Base-by-base conservation (phyloP, 2,113 vertebrate species). In the Pheucticus melanocephalus region DNA sequence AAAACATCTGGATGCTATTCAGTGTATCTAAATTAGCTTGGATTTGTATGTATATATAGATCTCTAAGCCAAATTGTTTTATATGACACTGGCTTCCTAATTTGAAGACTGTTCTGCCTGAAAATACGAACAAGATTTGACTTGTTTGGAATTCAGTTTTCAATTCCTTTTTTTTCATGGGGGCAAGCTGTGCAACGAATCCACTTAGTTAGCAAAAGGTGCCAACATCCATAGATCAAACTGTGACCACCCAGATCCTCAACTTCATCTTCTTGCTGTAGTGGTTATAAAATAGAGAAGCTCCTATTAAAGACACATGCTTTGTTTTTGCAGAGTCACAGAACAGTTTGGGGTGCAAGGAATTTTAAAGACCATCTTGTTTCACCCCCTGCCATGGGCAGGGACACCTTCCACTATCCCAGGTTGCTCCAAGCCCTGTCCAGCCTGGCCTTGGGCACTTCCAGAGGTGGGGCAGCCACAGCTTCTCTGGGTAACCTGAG, bases 91-190 rank as follows among this genome's bases (percentile, higher is more conserved):
- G 39, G 42, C 45, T 92, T 88, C 71, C 50, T 96, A 88, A 96
- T 95, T 80, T 80, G 90, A 96, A 93, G 73, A 84, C 75, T 85
- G 35, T 86, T 86, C 37, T 82, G 35, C 50, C 42, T 96, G 86
- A 82, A 81, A 37, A 61, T 69, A 59, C 35, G 83, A 97, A 90
- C 97, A 97, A 96, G 97, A 95, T 91, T 88, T 86, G 47, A 82
- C 97, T 96, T 96, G 96, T 89, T 94, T 84, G 68, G 78, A 93
- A 96, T 97, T 97, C 90, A 84, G 64, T 73, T 93, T 92, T 90
- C 81, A 75, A 39, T 69, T 92, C 35, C 45, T 57, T 73, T 76
- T 60, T 83, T 84, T 77, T 47, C 51, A 25, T 9, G 5, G 14
- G 23, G 35, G 27, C 31, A 63, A 65, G 28, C 19, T 71, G 27